Percentiles rank a stretch among this genome's conserved stretches.
phyloP scores from a whole-genome alignment of 2,113 vertebrate genomes.

The Rafetus swinhoei region DNA sequence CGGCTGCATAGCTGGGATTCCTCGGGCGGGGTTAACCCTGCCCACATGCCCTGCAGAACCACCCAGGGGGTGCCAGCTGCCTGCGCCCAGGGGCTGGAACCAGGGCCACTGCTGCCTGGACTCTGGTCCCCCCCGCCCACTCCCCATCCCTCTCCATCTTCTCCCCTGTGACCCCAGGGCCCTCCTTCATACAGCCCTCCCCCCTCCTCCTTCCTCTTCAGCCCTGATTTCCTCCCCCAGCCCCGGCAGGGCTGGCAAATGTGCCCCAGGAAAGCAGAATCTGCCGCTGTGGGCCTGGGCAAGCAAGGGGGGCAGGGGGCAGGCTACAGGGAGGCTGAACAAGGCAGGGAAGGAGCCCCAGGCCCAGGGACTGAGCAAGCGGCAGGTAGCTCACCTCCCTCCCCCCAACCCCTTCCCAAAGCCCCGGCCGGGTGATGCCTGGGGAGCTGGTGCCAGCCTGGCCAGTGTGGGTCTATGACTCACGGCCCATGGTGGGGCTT shows the following conservation, averaged over 20 bases:
- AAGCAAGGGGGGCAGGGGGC: no score
- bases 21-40: background rate
- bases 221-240: no score
- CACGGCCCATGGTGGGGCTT: no score
- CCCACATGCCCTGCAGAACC: background rate
- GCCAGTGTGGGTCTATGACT: no score
- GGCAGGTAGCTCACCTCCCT: background rate
- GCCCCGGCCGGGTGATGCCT: rapidly evolving
- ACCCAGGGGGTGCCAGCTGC: no score
- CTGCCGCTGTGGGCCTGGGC: background rate
- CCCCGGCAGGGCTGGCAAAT: background rate
- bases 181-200: no score
- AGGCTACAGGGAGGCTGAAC: no score
- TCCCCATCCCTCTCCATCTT: no score
- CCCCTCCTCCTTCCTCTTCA: background rate
- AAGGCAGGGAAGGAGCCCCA: no score
- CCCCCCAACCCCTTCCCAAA: no score
- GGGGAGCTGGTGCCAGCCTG: background rate
- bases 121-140: background rate
- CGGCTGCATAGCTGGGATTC: background rate
- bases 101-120: background rate
- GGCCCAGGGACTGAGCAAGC: background rate
- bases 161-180: no score
- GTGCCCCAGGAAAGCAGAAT: background rate
- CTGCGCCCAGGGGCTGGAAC: no score